These are phyloP conservation scores for Doris montereyensis DNA, from an alignment of 2,888 invertebrate species.

Conservation along the genomic window DNA sequence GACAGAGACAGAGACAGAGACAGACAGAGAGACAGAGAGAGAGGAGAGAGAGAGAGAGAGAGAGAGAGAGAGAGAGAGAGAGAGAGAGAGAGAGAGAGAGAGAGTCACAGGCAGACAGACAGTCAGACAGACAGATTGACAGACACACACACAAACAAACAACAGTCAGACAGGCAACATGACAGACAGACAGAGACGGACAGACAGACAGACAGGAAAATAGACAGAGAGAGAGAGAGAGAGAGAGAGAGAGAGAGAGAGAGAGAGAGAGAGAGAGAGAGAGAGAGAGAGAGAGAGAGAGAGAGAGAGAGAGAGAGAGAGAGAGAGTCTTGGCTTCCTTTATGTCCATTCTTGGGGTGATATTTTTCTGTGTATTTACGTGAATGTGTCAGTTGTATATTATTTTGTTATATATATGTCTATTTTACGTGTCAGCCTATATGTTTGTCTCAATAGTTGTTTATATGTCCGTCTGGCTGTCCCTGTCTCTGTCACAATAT, in stretches of 20 bases:
- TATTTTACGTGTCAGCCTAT: no score
- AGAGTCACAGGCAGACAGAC: background rate
- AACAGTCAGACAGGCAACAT: background rate
- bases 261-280: constrained; percentile 26
- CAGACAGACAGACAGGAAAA: constrained; percentile 1
- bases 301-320: no score
- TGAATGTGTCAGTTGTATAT: no score
- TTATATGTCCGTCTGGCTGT: no score
- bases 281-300: background rate
- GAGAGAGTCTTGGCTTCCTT: no score
- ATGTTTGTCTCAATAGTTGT: no score
- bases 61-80: background rate
- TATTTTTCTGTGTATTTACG: no score
- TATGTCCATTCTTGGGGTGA: no score
- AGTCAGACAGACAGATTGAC: no score
- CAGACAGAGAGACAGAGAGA: background rate
- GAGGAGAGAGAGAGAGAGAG: constrained; percentile 3
- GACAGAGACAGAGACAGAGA: background rate
- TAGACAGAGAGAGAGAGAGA: constrained; percentile 4
- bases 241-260: constrained; percentile 5
- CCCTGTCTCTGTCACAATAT: no score
- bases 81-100: constrained; percentile 14
- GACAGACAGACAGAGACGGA: constrained; percentile 15
- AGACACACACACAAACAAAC: background rate
- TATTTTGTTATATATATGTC: no score